A percentile compares a stretch with the other conserved stretches of the same genome.
Evolutionary conservation across 2,113 vertebrate species (phyloP).

Genomic region (Perca schrenkii): DNA sequence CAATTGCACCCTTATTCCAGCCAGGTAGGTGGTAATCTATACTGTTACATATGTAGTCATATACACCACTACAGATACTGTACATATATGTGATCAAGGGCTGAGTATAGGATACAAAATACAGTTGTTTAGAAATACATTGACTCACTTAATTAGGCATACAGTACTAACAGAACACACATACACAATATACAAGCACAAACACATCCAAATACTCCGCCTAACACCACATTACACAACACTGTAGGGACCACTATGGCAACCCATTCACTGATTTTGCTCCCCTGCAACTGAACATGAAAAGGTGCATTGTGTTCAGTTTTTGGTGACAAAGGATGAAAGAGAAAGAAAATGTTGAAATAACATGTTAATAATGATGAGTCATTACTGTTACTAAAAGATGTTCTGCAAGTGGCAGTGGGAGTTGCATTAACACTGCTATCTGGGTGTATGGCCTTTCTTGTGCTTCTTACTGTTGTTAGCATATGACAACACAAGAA

Average conservation of each 20-base stretch:
- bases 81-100: neutral
- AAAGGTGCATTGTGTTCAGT: neutral
- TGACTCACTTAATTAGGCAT: neutral
- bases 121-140: neutral
- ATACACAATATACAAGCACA: neutral
- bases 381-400: neutral
- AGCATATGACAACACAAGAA: neutral
- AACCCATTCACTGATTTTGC: neutral
- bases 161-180: neutral
- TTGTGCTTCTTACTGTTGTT: neutral
- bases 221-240: neutral
- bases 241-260: neutral
- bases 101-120: neutral
- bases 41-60: neutral
- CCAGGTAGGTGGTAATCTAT: slow-evolving; percentile 48
- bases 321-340: neutral
- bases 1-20: neutral
- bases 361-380: neutral
- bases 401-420: neutral
- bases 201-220: neutral
- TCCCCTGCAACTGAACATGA: neutral
- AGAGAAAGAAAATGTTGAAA: neutral
- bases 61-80: neutral
- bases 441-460: neutral
- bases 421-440: neutral